These are phyloP conservation scores for Schizothorax lantsangensis DNA, from an alignment of 2,797 vertebrate species.

Conservation along the genomic window DNA sequence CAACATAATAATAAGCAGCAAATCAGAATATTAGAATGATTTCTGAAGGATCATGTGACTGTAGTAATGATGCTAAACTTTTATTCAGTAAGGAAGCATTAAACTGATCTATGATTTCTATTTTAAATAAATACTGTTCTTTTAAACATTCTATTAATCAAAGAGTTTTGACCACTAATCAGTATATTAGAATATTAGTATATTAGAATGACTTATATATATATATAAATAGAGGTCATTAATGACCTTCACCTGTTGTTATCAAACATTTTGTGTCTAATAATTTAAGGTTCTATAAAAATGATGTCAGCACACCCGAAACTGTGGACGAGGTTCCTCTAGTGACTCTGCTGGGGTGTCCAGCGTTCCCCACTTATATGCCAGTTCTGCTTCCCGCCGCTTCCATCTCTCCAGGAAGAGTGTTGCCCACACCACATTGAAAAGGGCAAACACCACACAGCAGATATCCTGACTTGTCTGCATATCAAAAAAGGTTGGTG, in stretches of 20 bases:
- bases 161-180: background rate
- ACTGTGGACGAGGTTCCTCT: conserved; percentile 94
- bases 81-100: too few species aligned
- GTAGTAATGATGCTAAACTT: too few species aligned
- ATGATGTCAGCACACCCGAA: conserved; percentile 78
- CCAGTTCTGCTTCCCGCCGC: conserved; percentile 90
- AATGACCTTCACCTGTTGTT: background rate
- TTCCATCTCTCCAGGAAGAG: conserved; percentile 98
- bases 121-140: background rate
- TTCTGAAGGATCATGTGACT: too few species aligned
- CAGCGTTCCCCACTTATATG: conserved; percentile 96
- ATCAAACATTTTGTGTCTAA: background rate
- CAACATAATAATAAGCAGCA: too few species aligned
- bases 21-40: too few species aligned
- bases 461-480: conserved; percentile 97
- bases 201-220: background rate
- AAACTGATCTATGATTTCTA: too few species aligned
- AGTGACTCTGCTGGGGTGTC: conserved; percentile 89
- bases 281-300: background rate
- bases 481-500: background rate
- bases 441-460: conserved; percentile 94
- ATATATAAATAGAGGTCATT: background rate
- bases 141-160: too few species aligned
- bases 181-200: background rate
- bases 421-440: conserved; percentile 97